phyloP scores from a whole-genome alignment of 2,113 vertebrate genomes.

The Dasyurus viverrinus region DNA sequence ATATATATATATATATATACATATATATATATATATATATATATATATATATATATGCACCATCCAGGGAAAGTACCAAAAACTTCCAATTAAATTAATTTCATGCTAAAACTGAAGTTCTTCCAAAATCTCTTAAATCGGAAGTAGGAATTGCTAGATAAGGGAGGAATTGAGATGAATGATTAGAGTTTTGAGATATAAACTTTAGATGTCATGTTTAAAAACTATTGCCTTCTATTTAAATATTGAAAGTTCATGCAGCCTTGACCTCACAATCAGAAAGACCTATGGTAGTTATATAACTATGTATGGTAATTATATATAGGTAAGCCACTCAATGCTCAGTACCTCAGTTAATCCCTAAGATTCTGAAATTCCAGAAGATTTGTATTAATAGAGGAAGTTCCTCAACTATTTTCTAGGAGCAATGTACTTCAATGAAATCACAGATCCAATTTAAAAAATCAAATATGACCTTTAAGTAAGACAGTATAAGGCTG shows the following conservation, averaged over 20 bases:
- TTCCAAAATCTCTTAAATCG: background rate
- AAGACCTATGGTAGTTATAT: background rate
- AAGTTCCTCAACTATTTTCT: background rate
- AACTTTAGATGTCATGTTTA: background rate
- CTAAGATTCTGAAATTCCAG: background rate
- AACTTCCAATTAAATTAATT: background rate
- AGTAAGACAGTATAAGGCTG: conserved; percentile 25
- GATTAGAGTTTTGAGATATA: conserved; percentile 22
- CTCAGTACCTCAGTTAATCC: background rate
- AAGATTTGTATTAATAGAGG: background rate
- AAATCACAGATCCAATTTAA: background rate
- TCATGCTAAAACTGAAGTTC: background rate
- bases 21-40: background rate
- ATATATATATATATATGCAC: background rate
- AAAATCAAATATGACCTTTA: background rate
- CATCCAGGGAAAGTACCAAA: background rate
- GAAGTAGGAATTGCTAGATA: background rate
- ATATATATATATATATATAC: too few relatives aligned
- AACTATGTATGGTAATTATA: background rate
- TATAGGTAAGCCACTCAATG: background rate
- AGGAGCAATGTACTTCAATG: background rate
- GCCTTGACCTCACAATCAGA: background rate
- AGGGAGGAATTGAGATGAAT: conserved; percentile 10
- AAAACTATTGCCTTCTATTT: conserved; percentile 36
- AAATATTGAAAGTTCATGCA: conserved; percentile 16